A percentile compares a stretch with the other conserved stretches of the same genome.
Evolutionary conservation across 2,113 vertebrate genomes (phyloP).

Genomic region (Electrona antarctica): DNA sequence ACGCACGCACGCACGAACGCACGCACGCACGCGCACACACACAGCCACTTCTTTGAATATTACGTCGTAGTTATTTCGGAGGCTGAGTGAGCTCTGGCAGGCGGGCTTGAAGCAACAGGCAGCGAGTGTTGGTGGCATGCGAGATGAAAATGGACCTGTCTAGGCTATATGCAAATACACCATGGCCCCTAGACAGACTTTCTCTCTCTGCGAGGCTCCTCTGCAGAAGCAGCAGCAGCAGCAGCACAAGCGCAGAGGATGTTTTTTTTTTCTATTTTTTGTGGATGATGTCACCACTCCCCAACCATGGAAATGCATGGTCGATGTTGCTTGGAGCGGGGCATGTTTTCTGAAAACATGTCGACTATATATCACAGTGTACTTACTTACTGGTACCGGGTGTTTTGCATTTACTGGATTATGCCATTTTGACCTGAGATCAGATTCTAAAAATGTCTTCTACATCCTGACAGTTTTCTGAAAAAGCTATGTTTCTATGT

Average conservation of each 20-base stretch:
- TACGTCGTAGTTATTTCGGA: constrained; percentile 60
- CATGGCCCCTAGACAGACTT: constrained; percentile 60
- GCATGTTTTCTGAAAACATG: constrained; percentile 36
- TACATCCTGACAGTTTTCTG: too few species aligned
- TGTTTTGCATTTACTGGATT: too few species aligned
- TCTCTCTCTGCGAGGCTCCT: constrained; percentile 49
- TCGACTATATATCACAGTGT: too few species aligned
- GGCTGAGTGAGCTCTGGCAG: constrained; percentile 34
- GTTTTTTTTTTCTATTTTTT: constrained; percentile 22
- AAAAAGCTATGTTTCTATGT: too few species aligned
- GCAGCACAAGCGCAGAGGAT: background rate
- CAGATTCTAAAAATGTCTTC: too few species aligned
- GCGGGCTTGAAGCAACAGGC: constrained; percentile 62
- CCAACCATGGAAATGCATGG: constrained; percentile 20
- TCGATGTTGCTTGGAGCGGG: constrained; percentile 34
- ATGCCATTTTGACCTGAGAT: too few species aligned
- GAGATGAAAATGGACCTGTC: constrained; percentile 74
- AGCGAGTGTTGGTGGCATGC: constrained; percentile 26
- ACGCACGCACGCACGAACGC: too few species aligned
- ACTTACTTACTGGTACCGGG: too few species aligned
- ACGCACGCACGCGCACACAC: background rate
- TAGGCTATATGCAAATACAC: constrained; percentile 79
- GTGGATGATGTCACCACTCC: constrained; percentile 54
- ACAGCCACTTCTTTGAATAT: constrained; percentile 66
- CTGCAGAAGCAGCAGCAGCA: constrained; percentile 9